Base-by-base conservation (phyloP, 2,113 vertebrate genomes). In the Phycodurus eques region DNA sequence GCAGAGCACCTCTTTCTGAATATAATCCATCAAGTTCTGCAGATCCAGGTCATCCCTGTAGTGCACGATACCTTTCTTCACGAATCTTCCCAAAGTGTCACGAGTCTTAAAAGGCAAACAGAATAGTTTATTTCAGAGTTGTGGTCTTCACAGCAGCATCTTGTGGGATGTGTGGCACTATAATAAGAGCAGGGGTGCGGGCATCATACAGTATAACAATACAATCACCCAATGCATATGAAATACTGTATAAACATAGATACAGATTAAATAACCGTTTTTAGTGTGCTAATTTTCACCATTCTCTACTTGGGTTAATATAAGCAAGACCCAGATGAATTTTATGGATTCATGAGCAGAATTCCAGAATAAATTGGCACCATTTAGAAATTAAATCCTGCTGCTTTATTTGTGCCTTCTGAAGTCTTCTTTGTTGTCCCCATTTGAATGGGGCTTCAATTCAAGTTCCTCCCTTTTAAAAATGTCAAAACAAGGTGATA, bases 11-110 rank as follows among this genome's bases (percentile, higher is more conserved):
- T 94, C 91, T 88, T 92, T 91, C 79, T 94, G 93, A 68, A 92
- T 93, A 84, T 92, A 91, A 78, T 94, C 93, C 90, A 94, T 92
- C 82, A 93, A 85, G 85, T 93, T 93, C 80, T 93, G 92, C 73
- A 94, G 87, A 87, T 94, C 92, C 84, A 92, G 80, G 86, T 93
- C 93, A 57, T 93, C 92, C 60, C 91, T 87, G 77, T 93, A 93
- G 83, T 94, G 91, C 67, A 92, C 90, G 5, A 93, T 92, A 60
- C 92, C 92, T 81, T 92, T 93, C 81, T 91, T 91, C 81, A 93
- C 88, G 72, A 93, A 92, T 76, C 90, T 91, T 44, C 85, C 91
- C 74, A 93, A 75, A 75, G 92, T 82, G 20, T 90, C 89, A 0
- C 70, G 87, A 11, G 90, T 88, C 92, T 93, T 64, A 39, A 22